These are phyloP conservation scores for Ectemnius lituratus DNA, from an alignment of 2,888 invertebrate species.

Conservation along the genomic window DNA sequence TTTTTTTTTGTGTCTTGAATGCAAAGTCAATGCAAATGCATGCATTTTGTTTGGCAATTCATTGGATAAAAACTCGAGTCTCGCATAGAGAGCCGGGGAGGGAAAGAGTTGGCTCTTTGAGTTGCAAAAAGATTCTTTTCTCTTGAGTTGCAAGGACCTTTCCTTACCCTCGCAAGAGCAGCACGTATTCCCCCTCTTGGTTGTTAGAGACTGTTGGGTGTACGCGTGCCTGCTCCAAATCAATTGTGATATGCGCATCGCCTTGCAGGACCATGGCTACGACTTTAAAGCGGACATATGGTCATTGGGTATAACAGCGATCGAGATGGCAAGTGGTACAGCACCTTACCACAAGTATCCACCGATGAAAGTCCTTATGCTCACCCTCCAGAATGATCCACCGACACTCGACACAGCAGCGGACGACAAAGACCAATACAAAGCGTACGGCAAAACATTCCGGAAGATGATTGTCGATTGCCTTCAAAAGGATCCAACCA, in stretches of 20 bases:
- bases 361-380: constrained; percentile 99
- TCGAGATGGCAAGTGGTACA: constrained; percentile 98
- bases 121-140: too few relatives aligned
- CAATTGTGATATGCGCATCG: constrained; percentile 60
- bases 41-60: too few relatives aligned
- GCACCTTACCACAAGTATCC: constrained; percentile 99
- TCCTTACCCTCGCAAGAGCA: too few relatives aligned
- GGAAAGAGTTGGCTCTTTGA: too few relatives aligned
- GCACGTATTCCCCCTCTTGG: constrained; percentile 1
- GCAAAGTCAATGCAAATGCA: too few relatives aligned
- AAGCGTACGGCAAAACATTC: constrained; percentile 97
- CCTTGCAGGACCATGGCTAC: constrained; percentile 92
- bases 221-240: constrained; percentile 26
- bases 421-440: constrained; percentile 98
- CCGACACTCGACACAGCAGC: constrained; percentile 96
- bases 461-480: constrained; percentile 98
- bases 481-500: constrained; percentile 96
- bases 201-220: constrained; percentile 1
- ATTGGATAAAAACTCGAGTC: too few relatives aligned
- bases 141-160: too few relatives aligned
- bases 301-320: constrained; percentile 97
- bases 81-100: too few relatives aligned
- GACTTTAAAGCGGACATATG: constrained; percentile 98
- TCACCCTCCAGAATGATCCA: constrained; percentile 98
- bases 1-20: constrained; percentile 5